A percentile compares a stretch with the other conserved stretches of the same genome.
Conservation (phyloP, 2,888 invertebrate genomes). For the Sarcophaga subvicina region DNA sequence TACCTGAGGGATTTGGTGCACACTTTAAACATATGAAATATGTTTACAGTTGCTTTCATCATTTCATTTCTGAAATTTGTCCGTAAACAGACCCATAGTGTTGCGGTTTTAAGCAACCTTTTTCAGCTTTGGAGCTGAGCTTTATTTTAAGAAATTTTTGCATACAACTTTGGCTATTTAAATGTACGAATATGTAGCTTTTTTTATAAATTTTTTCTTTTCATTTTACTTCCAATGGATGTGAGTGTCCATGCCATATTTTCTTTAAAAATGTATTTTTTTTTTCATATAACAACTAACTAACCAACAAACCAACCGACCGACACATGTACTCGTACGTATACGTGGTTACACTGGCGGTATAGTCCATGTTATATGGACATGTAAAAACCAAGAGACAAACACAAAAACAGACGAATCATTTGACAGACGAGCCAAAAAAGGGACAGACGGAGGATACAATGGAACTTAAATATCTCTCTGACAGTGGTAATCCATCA, state of each 20-base stretch:
- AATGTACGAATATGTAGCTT: constrained; percentile 9
- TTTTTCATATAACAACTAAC: not conserved
- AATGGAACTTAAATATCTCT: constrained; percentile 39
- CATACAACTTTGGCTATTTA: constrained; percentile 56
- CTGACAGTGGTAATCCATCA: constrained; percentile 64
- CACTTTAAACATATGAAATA: too few relatives aligned
- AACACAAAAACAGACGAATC: not conserved
- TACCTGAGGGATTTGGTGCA: too few relatives aligned
- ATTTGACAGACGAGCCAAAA: not conserved
- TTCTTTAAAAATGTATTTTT: not conserved
- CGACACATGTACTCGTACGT: not conserved
- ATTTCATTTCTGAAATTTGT: not conserved
- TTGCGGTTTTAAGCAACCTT: not conserved
- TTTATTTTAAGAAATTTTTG: constrained; percentile 53
- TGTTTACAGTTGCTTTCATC: too few relatives aligned
- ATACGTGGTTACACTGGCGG: not conserved
- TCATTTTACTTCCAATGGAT: not conserved
- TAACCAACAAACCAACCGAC: not conserved
- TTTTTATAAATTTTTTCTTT: not conserved
- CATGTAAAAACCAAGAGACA: not conserved
- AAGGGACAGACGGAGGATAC: not conserved
- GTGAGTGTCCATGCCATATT: constrained; percentile 31
- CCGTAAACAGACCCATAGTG: constrained; percentile 27
- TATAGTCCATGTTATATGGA: not conserved
- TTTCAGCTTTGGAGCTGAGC: constrained; percentile 13